Evolutionary conservation across 2,113 vertebrate species (phyloP).

Genomic region (Shinisaurus crocodilurus): DNA sequence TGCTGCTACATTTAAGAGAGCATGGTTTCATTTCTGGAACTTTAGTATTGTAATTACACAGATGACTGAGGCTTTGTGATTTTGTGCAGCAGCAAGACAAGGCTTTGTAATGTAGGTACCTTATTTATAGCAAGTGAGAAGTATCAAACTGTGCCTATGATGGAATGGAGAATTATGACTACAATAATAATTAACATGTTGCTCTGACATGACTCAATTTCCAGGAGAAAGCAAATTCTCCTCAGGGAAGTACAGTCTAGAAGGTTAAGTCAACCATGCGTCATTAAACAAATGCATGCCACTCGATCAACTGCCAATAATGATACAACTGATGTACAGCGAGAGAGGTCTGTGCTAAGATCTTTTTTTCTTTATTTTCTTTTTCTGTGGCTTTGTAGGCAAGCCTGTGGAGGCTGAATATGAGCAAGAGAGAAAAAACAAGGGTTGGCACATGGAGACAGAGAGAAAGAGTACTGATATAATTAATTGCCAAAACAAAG

Average conservation of each 20-base stretch:
- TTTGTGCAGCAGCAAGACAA: constrained; percentile 18
- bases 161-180: constrained; percentile 57
- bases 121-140: constrained; percentile 43
- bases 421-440: constrained; percentile 47
- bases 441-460: constrained; percentile 27
- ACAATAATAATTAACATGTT: constrained; percentile 63
- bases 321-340: constrained; percentile 59
- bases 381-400: constrained; percentile 44
- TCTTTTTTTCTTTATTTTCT: not conserved
- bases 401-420: constrained; percentile 1
- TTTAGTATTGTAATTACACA: constrained; percentile 44
- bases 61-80: not conserved
- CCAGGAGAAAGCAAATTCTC: constrained; percentile 59
- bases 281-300: constrained; percentile 74
- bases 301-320: constrained; percentile 76
- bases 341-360: constrained; percentile 32
- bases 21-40: constrained; percentile 4
- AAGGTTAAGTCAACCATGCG: constrained; percentile 75
- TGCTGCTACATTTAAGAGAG: constrained; percentile 13
- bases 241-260: constrained; percentile 63
- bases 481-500: not conserved
- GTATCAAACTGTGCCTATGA: constrained; percentile 56
- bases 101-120: constrained; percentile 29
- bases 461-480: not conserved
- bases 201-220: constrained; percentile 70